These are phyloP conservation scores for Malacosoma neustria DNA, from an alignment of 2,888 invertebrate genomes.

Conservation along the genomic window DNA sequence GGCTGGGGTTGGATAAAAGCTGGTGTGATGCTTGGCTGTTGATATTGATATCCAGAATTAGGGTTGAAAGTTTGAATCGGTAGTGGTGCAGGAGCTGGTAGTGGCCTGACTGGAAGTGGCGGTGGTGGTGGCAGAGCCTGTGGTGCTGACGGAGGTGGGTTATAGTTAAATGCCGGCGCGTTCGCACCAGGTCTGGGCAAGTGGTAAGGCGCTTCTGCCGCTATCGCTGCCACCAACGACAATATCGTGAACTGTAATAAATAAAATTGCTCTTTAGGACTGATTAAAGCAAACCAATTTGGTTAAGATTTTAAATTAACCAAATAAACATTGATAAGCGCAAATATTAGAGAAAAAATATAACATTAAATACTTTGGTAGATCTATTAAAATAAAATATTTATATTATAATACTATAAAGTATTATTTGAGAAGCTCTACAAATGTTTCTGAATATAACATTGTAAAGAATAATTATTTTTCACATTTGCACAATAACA, in stretches of 20 bases:
- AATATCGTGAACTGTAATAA: slow-evolving; percentile 46
- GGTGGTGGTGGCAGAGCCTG: slow-evolving; percentile 16
- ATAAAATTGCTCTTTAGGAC: too few species aligned
- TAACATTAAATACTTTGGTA: too few species aligned
- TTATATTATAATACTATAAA: too few species aligned
- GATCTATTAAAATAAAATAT: too few species aligned
- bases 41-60: slow-evolving; percentile 32
- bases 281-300: too few species aligned
- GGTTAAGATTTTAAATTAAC: too few species aligned
- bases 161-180: slow-evolving; percentile 36
- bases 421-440: too few species aligned
- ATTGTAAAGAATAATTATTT: too few species aligned
- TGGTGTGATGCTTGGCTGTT: slow-evolving; percentile 24
- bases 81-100: slow-evolving; percentile 14
- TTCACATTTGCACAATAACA: slow-evolving; percentile 8
- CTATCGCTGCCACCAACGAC: slow-evolving; percentile 42
- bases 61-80: slow-evolving; percentile 21
- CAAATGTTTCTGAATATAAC: too few species aligned
- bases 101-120: slow-evolving; percentile 14
- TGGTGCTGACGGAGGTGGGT: slow-evolving; percentile 17
- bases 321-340: too few species aligned
- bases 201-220: slow-evolving; percentile 58
- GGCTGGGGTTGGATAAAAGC: slow-evolving; percentile 21
- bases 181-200: slow-evolving; percentile 45
- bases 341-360: too few species aligned